phyloP scores from a whole-genome alignment of 2,113 vertebrate species.

The Xenopus laevis region DNA sequence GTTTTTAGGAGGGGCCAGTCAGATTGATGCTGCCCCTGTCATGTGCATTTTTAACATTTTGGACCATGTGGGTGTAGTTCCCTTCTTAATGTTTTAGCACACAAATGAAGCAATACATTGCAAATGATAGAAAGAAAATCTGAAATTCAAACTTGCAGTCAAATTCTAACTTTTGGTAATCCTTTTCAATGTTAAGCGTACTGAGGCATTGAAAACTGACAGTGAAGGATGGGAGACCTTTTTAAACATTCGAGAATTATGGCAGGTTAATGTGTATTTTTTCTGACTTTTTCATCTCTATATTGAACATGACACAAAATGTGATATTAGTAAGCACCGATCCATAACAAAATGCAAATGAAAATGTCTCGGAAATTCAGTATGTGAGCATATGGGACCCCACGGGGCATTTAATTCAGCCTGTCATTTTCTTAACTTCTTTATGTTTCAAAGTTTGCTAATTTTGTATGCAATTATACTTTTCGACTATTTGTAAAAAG shows the following conservation, averaged over 20 bases:
- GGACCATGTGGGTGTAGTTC: too few relatives aligned
- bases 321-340: slow-evolving; percentile 6
- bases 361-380: background rate
- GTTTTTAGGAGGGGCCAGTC: too few relatives aligned
- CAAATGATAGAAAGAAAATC: background rate
- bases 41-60: too few relatives aligned
- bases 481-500: background rate
- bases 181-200: background rate
- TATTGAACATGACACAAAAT: slow-evolving; percentile 8
- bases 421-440: background rate
- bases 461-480: background rate
- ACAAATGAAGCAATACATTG: background rate
- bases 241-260: slow-evolving; percentile 4
- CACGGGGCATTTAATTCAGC: background rate
- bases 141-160: background rate
- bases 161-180: background rate
- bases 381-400: slow-evolving; percentile 5
- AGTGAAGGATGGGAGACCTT: background rate
- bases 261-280: slow-evolving; percentile 6
- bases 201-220: background rate
- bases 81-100: too few relatives aligned
- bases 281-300: background rate
- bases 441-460: background rate
- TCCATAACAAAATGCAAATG: slow-evolving; percentile 19
- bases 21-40: too few relatives aligned